Evolutionary conservation across 2,113 vertebrate genomes (phyloP).

Genomic region (Neolamprologus longior): DNA sequence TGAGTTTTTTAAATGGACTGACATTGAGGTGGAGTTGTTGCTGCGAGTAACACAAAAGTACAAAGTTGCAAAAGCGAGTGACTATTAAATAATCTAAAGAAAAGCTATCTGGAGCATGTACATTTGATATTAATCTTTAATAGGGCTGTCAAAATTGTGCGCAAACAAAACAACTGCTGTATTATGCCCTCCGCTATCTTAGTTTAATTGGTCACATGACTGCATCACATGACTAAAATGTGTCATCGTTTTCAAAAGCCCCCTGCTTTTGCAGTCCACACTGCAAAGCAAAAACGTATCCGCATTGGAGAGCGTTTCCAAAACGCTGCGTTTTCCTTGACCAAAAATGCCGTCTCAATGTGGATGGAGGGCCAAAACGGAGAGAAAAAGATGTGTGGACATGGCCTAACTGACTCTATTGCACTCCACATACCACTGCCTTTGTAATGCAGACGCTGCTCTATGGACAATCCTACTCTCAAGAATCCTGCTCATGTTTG

Average conservation of each 20-base stretch:
- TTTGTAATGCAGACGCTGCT: not conserved
- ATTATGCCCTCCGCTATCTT: not conserved
- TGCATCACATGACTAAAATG: not conserved
- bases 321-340: not conserved
- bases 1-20: not conserved
- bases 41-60: not conserved
- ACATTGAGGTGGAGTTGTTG: not conserved
- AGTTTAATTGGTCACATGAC: not conserved
- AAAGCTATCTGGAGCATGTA: not conserved
- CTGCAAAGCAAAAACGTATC: not conserved
- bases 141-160: not conserved
- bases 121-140: not conserved
- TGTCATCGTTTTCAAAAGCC: accelerated
- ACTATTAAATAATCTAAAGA: not conserved
- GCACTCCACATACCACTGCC: not conserved
- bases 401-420: not conserved
- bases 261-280: accelerated
- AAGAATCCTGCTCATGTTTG: not conserved
- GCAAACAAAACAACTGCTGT: accelerated
- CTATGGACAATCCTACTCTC: not conserved
- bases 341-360: not conserved
- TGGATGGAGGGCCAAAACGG: not conserved
- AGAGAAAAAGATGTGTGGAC: not conserved
- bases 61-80: not conserved
- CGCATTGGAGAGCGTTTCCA: not conserved